A percentile compares a stretch with the other conserved stretches of the same genome.
These are phyloP conservation scores for Cryptomyrus ogoouensis DNA, from an alignment of 2,113 vertebrate genomes.

Conservation along the genomic window DNA sequence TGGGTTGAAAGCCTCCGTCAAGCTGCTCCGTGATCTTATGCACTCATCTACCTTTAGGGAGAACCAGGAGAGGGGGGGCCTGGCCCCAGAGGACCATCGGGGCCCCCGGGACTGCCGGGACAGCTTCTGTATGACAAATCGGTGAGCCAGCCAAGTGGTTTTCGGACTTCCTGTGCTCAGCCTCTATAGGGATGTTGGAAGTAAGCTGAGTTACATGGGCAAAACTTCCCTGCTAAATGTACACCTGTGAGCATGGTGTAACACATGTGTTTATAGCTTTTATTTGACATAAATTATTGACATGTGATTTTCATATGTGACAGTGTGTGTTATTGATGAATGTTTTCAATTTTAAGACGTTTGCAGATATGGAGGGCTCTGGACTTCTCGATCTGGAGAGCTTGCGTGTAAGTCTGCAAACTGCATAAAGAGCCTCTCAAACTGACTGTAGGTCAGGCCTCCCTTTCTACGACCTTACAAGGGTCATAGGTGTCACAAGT, in stretches of 20 bases:
- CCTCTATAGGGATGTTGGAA: background rate
- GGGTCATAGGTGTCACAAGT: background rate
- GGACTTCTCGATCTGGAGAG: slow-evolving; percentile 70
- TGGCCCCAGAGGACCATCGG: slow-evolving; percentile 71
- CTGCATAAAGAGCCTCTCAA: background rate
- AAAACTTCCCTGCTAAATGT: background rate
- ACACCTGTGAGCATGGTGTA: background rate
- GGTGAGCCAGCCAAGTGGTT: slow-evolving; percentile 36
- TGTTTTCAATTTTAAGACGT: slow-evolving; percentile 61
- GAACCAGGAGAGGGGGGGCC: slow-evolving; percentile 64
- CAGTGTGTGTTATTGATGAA: background rate
- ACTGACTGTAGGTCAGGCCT: background rate
- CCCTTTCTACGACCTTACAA: background rate
- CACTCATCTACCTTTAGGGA: slow-evolving; percentile 59
- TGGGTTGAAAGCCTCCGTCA: background rate
- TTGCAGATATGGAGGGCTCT: slow-evolving; percentile 90
- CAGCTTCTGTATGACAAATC: slow-evolving; percentile 41
- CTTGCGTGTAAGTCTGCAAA: slow-evolving; percentile 49
- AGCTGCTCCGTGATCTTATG: background rate
- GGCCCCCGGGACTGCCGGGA: slow-evolving; percentile 77
- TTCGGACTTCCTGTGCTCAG: background rate
- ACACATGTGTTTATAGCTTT: background rate
- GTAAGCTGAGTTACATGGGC: background rate
- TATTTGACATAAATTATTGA: background rate
- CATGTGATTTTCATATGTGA: background rate